Evolutionary conservation across 2,797 vertebrate species (phyloP).

Genomic region (Rhinella marina): DNA sequence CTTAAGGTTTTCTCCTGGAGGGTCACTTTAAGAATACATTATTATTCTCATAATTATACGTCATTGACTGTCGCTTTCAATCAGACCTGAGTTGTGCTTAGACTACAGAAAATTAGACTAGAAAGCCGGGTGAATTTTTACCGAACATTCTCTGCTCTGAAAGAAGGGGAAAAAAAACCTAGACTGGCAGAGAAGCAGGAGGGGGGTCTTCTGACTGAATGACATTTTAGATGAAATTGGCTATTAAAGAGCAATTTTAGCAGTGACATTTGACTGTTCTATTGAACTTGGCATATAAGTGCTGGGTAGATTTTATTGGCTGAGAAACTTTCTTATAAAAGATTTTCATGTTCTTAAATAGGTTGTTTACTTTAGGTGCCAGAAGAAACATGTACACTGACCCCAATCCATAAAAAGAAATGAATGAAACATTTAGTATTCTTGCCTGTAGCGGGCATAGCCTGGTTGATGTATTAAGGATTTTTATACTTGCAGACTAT

Average conservation of each 20-base stretch:
- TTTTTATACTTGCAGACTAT: no score
- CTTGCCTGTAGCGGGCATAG: background rate
- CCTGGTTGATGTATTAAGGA: background rate
- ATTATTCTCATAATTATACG: no score
- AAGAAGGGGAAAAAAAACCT: background rate
- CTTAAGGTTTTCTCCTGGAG: no score
- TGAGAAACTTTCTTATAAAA: background rate
- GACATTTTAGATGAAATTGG: background rate
- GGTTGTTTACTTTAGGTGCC: background rate
- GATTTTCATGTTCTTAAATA: background rate
- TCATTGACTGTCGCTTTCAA: no score
- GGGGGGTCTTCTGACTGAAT: background rate
- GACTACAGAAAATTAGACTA: no score
- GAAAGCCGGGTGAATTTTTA: background rate
- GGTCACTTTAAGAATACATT: background rate
- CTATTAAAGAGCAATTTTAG: slow-evolving; percentile 30
- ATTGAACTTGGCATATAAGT: background rate
- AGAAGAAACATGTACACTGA: background rate
- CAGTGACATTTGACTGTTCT: slow-evolving; percentile 14
- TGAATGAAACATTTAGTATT: background rate
- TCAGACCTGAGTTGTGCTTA: no score
- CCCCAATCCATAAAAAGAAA: background rate
- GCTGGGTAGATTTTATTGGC: background rate
- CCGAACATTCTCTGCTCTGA: background rate
- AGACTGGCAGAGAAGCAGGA: background rate